Conservation (phyloP, 2,888 invertebrate species). For the Branchipolynoe longqiensis region DNA sequence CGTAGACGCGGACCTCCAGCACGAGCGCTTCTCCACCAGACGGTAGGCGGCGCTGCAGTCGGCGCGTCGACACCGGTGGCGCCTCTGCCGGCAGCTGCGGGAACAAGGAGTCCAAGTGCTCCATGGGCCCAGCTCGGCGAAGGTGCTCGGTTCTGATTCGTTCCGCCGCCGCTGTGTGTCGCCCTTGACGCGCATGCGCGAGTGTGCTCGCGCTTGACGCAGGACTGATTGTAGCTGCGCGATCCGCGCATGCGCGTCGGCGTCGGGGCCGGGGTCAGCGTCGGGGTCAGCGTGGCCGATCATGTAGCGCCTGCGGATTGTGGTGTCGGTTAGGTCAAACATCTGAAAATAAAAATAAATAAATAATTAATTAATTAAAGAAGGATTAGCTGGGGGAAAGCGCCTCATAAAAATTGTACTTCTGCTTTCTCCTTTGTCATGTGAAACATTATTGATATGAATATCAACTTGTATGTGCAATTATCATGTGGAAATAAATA, state of each 20-base stretch:
- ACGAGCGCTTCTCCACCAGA: constrained; percentile 26
- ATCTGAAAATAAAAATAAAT: constrained; percentile 34
- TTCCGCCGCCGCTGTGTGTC: background rate
- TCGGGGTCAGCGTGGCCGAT: background rate
- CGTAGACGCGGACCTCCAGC: background rate
- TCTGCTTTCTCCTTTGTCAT: too few species aligned
- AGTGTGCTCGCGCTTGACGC: too few species aligned
- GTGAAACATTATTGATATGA: too few species aligned
- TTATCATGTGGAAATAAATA: too few species aligned
- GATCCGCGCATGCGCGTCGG: background rate
- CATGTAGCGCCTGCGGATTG: background rate
- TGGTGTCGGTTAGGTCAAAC: constrained; percentile 15
- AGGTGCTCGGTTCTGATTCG: background rate
- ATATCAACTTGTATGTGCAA: too few species aligned
- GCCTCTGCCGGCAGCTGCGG: constrained; percentile 29
- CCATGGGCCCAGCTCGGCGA: constrained; percentile 4
- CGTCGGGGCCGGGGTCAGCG: too few species aligned
- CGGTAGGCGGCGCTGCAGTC: background rate
- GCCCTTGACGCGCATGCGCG: background rate
- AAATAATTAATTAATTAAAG: background rate
- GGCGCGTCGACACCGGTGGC: background rate
- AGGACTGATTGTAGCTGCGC: background rate
- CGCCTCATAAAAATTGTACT: too few species aligned
- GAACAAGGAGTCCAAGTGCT: constrained; percentile 32
- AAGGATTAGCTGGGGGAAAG: background rate